Base-by-base conservation (phyloP, 2,113 vertebrate genomes). In the Brienomyrus brachyistius region DNA sequence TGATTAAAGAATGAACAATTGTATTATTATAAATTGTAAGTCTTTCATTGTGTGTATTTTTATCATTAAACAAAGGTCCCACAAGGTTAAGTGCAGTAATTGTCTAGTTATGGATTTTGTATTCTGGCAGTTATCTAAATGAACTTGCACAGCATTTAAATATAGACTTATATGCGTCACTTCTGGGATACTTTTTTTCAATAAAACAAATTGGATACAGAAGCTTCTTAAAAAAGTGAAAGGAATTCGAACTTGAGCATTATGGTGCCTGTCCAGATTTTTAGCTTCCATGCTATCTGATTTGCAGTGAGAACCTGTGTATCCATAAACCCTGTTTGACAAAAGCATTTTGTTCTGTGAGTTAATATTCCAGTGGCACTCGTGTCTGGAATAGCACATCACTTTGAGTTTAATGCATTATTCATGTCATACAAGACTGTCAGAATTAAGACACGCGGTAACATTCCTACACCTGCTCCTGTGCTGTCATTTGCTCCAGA, bases 321-420 rank as follows among this genome's bases (percentile, higher is more conserved):
- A 48, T 84, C 80, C 6, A n/a, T 45, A 84, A 45, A 48, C 8
- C 21, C 23, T 84, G 19, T 84, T 45, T 48, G 43, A 84, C 82
- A 84, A 84, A 84, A 48, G 17, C 82, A 84, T 47, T 48, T 84
- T 84, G 82, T 48, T 47, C 45, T 48, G 82, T 84, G 45, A 84
- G 45, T 48, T 48, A 84, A 48, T 84, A n/a, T 48, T 48, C 45
- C 40, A 47, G 8, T 84, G 82, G 48, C 82, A 84, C 45, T n/a
- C 9, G 45, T 84, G 45, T 84, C 45, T 84, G 10, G 43, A 45
- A 43, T 10, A 84, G 82, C 45, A 48, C n/a, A 48, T 56, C 85
- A 31, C 51, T 52, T 87, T 87, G 21, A 87, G 48, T 87, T 52
- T 56, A 31, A 87, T 87, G 85, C 48, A 54, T 87, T 87, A 54